Percentiles rank a stretch among this genome's conserved stretches.
Evolutionary conservation across 2,888 invertebrate species (phyloP).

Genomic region (Syrista parreyssii): DNA sequence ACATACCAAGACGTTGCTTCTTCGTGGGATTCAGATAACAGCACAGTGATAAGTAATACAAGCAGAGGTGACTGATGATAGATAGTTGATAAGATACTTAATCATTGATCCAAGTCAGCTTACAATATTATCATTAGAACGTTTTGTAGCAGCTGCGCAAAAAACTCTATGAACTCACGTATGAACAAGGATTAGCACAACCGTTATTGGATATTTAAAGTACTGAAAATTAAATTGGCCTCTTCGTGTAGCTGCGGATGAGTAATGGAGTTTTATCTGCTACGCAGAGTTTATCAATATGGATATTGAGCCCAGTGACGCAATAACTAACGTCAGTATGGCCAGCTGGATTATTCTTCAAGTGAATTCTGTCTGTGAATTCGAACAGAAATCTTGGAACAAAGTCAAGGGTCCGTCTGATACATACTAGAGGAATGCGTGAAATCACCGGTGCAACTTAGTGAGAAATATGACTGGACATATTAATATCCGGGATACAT

Average conservation of each 20-base stretch:
- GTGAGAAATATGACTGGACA: not conserved
- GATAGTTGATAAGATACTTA: not conserved
- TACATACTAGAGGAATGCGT: not conserved
- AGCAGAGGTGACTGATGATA: not conserved
- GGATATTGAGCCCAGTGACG: not conserved
- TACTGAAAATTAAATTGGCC: not conserved
- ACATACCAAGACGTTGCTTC: not conserved
- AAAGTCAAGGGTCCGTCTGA: not conserved
- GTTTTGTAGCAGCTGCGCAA: not conserved
- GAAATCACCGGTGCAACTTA: not conserved
- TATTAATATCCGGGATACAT: not conserved
- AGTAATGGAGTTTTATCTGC: not conserved
- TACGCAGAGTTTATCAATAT: not conserved
- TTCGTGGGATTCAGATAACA: not conserved
- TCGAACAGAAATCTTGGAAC: not conserved
- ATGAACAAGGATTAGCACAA: not conserved
- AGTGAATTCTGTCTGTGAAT: not conserved
- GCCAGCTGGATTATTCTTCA: not conserved
- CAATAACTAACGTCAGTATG: not conserved
- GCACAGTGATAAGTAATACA: not conserved
- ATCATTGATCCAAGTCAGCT: not conserved
- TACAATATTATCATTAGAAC: not conserved
- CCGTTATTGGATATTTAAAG: not conserved
- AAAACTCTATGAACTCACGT: not conserved
- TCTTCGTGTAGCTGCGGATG: not conserved